Base-by-base conservation (phyloP, 2,888 invertebrate species). In the Drosophila hawaiiensis region DNA sequence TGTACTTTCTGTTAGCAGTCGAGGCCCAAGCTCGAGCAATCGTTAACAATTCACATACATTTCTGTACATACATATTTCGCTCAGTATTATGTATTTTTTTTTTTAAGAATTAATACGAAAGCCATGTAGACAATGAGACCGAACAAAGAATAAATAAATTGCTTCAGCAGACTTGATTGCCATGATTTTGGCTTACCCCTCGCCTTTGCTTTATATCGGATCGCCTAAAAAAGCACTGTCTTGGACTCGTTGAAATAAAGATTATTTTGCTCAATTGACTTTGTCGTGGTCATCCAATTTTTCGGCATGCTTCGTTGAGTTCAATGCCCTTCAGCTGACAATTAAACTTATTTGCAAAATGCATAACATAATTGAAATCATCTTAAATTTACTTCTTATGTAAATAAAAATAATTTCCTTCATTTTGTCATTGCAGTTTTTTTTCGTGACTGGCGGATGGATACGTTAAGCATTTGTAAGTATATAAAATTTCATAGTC, bases 71-170 rank as follows among this genome's bases (percentile, higher is more conserved):
- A 68, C 19, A 43, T 49, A 33, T 62, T 25, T 66, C 37, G 62
- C 33, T 39, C 14, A 28, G 22, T 9, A 62, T 47, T 61, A 50
- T 50, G 29, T 53, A 35, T 22, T 56, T 54, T 61, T 29, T 66
- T 66, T 78, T 73, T 68, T 6, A 73, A 79, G 78, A 71, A 82
- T 80, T 80, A 80, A 74, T 76, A 78, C 68, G 71, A 82, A 65
- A 66, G 63, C 39, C 75, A 64, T 68, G 60, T 35, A 59, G 37
- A 73, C 67, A 62, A 68, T 68, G 62, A 69, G 68, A 31, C 76
- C 70, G 86, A 85, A 84, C 86, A 85, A 83, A 85, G 86, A 84
- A 76, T 68, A 73, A 76, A 87, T 84, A 83, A 84, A 87, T 86
- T 84, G 78, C 79, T 71, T 55, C 60, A 54, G 25, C 68, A 60